Conservation (phyloP, 2,113 vertebrate species). For the Gracilinanus agilis region DNA sequence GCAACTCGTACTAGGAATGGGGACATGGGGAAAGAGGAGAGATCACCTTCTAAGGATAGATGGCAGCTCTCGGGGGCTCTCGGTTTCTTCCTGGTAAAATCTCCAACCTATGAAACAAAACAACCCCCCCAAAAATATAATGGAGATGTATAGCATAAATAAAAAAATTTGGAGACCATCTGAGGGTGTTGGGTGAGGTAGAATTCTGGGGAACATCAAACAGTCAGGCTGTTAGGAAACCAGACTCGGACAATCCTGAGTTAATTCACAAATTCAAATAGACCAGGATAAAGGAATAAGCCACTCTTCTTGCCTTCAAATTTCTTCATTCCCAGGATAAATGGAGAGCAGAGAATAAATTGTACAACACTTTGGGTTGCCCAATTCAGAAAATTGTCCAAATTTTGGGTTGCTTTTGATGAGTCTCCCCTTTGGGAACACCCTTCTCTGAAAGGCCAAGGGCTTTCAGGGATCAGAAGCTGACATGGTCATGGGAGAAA, state of each 20-base stretch:
- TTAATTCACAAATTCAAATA: background rate
- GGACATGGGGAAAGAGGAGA: background rate
- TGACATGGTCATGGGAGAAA: background rate
- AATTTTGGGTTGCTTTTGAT: background rate
- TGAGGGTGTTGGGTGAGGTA: background rate
- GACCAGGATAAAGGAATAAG: background rate
- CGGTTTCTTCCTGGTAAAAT: constrained; percentile 41
- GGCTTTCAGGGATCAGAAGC: background rate
- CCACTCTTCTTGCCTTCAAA: too few relatives aligned
- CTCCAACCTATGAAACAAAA: constrained; percentile 58
- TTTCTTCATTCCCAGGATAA: background rate
- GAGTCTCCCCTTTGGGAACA: background rate
- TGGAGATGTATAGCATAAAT: background rate
- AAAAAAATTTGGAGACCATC: background rate
- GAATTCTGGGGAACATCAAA: background rate
- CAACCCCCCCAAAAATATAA: constrained; percentile 1
- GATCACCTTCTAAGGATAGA: constrained; percentile 73
- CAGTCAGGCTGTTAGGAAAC: background rate
- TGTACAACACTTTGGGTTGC: background rate
- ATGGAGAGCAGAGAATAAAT: background rate
- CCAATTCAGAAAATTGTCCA: background rate
- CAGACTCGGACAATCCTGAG: background rate
- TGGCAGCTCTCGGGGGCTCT: constrained; percentile 59
- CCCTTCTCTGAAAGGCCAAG: background rate
- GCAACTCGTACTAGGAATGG: background rate